Evolutionary conservation across 2,113 vertebrate species (phyloP).

Genomic region (Podocnemis expansa): DNA sequence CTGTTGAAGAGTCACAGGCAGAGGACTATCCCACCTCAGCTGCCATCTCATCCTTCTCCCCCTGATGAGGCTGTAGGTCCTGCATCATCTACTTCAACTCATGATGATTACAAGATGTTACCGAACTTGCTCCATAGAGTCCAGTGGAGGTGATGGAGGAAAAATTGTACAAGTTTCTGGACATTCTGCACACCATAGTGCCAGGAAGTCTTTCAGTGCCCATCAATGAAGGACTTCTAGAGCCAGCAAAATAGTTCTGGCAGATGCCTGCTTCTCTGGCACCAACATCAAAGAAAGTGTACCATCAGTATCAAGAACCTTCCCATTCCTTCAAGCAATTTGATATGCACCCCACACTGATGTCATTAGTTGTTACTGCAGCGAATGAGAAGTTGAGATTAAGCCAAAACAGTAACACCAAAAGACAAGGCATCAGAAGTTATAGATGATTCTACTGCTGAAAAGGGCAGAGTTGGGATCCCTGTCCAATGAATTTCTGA

Average conservation of each 20-base stretch:
- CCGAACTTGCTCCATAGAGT: neutral
- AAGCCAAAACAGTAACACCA: slow-evolving; percentile 23
- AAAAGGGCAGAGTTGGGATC: too few species aligned
- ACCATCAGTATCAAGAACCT: neutral
- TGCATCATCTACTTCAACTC: neutral
- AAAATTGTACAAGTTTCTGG: accelerated
- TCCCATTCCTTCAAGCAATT: too few species aligned
- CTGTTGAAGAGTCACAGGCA: neutral
- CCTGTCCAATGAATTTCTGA: too few species aligned
- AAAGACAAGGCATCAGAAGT: neutral
- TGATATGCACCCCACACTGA: neutral
- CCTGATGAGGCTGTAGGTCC: neutral
- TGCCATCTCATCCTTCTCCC: neutral
- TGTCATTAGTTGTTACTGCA: slow-evolving; percentile 15
- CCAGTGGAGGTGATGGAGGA: neutral
- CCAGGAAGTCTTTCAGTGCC: neutral
- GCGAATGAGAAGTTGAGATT: neutral
- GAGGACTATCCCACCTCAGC: neutral
- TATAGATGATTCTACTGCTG: too few species aligned
- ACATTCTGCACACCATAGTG: neutral
- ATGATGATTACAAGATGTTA: neutral
- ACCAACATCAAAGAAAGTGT: slow-evolving; percentile 28
- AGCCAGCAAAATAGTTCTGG: neutral
- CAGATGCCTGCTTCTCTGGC: slow-evolving; percentile 45
- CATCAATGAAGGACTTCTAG: neutral